Conservation (phyloP, 2,113 vertebrate genomes). For the Gulo gulo region DNA sequence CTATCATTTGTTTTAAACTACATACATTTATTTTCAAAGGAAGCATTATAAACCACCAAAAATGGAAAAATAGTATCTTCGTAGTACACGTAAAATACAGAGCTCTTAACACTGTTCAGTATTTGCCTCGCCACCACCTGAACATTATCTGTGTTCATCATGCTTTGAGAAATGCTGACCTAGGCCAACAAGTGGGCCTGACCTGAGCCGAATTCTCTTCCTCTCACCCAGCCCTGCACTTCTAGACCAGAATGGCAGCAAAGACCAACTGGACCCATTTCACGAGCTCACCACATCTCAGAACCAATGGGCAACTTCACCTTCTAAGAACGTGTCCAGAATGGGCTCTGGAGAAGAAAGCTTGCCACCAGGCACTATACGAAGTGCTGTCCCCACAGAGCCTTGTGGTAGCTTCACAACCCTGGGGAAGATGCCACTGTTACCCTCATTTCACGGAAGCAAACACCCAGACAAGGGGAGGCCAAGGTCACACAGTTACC, state of each 20-base stretch:
- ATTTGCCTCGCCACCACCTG: background rate
- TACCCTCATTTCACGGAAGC: background rate
- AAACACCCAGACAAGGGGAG: background rate
- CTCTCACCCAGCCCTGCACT: background rate
- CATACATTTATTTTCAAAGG: background rate
- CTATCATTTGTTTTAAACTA: background rate
- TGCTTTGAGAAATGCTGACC: background rate
- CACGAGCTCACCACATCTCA: background rate
- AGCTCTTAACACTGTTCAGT: background rate
- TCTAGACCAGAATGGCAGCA: background rate
- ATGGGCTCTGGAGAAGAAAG: background rate
- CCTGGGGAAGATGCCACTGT: background rate
- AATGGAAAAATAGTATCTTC: background rate
- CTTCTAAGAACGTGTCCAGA: background rate
- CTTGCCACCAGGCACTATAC: background rate
- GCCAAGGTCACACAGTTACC: background rate
- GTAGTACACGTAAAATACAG: background rate
- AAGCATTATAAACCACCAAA: background rate
- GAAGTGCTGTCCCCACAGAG: background rate
- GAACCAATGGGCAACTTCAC: background rate
- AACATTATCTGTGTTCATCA: background rate
- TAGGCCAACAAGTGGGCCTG: background rate
- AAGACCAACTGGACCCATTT: background rate
- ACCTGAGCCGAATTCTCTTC: background rate
- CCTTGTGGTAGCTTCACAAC: background rate